Evolutionary conservation across 2,113 vertebrate species (phyloP), one percentile per base, ranked within the genome.

Genomic region (Pantherophis guttatus): DNA sequence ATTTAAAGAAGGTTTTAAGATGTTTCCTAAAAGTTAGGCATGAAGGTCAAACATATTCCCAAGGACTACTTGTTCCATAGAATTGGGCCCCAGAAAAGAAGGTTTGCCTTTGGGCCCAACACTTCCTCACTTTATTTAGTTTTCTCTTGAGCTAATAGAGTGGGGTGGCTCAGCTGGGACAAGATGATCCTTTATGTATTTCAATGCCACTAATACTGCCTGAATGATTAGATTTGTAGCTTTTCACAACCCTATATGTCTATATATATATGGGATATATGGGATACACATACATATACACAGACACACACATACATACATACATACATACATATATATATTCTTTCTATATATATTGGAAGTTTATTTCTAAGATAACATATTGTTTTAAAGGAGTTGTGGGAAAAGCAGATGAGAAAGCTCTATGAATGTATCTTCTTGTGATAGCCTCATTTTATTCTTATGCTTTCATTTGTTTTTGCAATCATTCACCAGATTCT

Each of bases 401-500:
- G 70, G 53, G 81, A n/a, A 90, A 90, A 75, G 44, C 7, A 90
- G 29, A n/a, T 94, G 86, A 62, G 94, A 90, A 75, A 85, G 88
- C 0, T 53, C 81, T 91, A 5, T 13, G 0, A 21, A 21, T 94
- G 6, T 86, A 33, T 96, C 93, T 94, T 93, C 19, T 86, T 94
- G 62, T 33, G 94, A 52, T 93, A 55, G 91, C 62, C 90, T 96
- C 94, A 93, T 90, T 93, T 96, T 95, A 90, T 92, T 95, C 62
- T 88, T 90, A 59, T 92, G 94, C 92, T 94, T 96, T 96, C 95
- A 93, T 95, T 95, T 92, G 94, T 94, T 95, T 95, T 93, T 95
- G 95, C 93, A 95, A 94, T 95, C 97, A 96, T 95, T 93, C 94
- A 92, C 92, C 91, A 95, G 95, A 95, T 91, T 96, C 85, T 59